A percentile compares a stretch with the other conserved stretches of the same genome.
phyloP scores from a whole-genome alignment of 2,888 invertebrate species.

The Thymelicus lineola region DNA sequence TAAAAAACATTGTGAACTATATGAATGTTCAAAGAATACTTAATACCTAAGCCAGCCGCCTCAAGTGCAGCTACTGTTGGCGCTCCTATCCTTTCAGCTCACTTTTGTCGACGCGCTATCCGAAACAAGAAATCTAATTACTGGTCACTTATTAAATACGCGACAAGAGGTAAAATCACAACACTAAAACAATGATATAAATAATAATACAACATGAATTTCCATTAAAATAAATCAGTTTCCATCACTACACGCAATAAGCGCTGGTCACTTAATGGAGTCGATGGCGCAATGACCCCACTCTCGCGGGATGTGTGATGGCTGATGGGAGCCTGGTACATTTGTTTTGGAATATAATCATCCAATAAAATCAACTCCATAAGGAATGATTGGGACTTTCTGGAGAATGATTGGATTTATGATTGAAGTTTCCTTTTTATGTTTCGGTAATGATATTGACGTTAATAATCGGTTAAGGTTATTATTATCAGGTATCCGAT shows the following conservation, averaged over 20 bases:
- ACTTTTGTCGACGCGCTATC: too few relatives aligned
- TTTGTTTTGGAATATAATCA: constrained; percentile 64
- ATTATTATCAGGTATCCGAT: not conserved
- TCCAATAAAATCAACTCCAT: constrained; percentile 51
- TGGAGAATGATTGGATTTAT: constrained; percentile 9
- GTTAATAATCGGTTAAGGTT: not conserved
- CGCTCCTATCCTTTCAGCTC: too few relatives aligned
- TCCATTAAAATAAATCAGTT: constrained; percentile 41
- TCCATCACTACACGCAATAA: constrained; percentile 65
- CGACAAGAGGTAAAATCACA: too few relatives aligned
- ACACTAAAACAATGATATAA: too few relatives aligned
- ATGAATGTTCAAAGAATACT: too few relatives aligned
- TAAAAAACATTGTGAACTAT: too few relatives aligned
- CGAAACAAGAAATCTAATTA: too few relatives aligned
- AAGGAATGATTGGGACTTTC: constrained; percentile 24
- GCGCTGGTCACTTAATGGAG: constrained; percentile 70
- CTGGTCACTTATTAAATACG: too few relatives aligned
- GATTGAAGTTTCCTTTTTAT: constrained; percentile 6
- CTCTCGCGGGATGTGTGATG: constrained; percentile 56
- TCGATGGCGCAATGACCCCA: constrained; percentile 79
- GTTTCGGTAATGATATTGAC: constrained; percentile 9
- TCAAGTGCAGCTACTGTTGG: too few relatives aligned
- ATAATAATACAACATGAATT: not conserved
- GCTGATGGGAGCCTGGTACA: constrained; percentile 57
- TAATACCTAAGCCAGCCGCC: too few relatives aligned